Percentiles rank a stretch among this genome's conserved stretches.
phyloP scores from a whole-genome alignment of 2,113 vertebrate genomes.

The Elanus axillaris region DNA sequence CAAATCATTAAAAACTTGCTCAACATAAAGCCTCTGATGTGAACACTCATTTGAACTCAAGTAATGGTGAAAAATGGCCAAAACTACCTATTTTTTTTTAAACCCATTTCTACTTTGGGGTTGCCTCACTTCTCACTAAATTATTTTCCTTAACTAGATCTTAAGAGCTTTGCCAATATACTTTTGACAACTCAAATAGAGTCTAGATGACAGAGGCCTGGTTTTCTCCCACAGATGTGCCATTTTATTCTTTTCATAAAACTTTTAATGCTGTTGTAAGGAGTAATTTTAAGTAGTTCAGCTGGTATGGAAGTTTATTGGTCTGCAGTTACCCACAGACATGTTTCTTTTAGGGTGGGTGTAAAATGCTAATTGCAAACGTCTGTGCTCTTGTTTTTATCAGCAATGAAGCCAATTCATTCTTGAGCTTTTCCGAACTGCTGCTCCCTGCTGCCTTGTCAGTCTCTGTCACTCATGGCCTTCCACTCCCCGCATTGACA shows the following conservation, averaged over 20 bases:
- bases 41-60: not conserved
- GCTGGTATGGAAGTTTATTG: not conserved
- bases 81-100: not conserved
- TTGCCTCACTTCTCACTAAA: not conserved
- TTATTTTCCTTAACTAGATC: not conserved
- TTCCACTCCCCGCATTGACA: not conserved
- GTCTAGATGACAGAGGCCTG: not conserved
- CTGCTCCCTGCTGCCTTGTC: not conserved
- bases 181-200: not conserved
- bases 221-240: not conserved
- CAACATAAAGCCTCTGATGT: not conserved
- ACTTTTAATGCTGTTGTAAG: not conserved
- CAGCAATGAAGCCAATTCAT: not conserved
- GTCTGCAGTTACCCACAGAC: not conserved
- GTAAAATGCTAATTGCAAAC: not conserved
- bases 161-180: not conserved
- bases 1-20: not conserved
- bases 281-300: not conserved
- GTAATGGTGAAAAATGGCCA: not conserved
- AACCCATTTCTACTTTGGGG: not conserved
- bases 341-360: not conserved
- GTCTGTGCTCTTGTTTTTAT: not conserved
- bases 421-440: not conserved
- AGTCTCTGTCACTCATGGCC: fast-evolving
- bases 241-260: not conserved